Conservation (phyloP, 2,888 invertebrate genomes). For the Ypsolopha sequella region DNA sequence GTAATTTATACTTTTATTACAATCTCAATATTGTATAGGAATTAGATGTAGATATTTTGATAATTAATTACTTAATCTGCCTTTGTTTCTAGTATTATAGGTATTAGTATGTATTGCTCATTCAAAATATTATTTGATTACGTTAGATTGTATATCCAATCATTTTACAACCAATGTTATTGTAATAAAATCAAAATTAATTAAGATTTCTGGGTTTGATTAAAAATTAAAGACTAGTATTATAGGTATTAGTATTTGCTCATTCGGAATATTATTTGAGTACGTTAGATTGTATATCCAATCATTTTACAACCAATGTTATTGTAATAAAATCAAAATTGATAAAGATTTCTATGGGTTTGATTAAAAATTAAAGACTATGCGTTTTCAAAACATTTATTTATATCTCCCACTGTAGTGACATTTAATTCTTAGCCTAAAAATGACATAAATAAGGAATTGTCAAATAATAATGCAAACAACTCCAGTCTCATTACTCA, state of each 20-base stretch:
- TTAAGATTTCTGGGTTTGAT: neutral
- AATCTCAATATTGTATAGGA: neutral
- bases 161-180: conserved; percentile 4
- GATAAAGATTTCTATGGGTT: neutral
- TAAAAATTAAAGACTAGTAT: neutral
- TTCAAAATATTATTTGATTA: neutral
- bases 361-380: neutral
- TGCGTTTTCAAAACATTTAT: conserved; percentile 1
- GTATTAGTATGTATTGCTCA: neutral
- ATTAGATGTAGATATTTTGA: no score
- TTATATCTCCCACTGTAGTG: neutral
- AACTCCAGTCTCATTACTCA: neutral
- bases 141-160: neutral
- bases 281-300: neutral
- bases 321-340: conserved; percentile 1
- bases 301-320: conserved; percentile 5
- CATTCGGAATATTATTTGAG: neutral
- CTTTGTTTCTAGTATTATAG: neutral
- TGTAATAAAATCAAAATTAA: conserved; percentile 2
- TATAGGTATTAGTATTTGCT: neutral
- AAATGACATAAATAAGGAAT: neutral
- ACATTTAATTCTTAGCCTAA: neutral
- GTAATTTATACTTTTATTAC: no score
- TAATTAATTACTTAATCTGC: neutral
- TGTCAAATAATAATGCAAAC: neutral